Evolutionary conservation across 2,113 vertebrate species (phyloP).

Genomic region (Numida meleagris): DNA sequence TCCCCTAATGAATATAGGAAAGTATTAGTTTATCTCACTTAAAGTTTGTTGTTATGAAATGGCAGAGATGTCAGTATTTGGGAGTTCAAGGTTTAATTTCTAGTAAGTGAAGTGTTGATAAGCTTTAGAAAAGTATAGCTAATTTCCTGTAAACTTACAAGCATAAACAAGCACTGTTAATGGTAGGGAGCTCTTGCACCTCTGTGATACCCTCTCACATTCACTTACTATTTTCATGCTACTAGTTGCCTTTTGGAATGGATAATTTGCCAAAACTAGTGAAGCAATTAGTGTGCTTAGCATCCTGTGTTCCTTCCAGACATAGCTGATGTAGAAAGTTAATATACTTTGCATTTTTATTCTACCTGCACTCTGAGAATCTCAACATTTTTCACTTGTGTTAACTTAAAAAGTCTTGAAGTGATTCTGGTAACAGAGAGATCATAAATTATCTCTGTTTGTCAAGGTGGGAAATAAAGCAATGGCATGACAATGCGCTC

Average conservation of each 20-base stretch:
- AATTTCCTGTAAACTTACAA: background rate
- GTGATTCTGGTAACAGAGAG: background rate
- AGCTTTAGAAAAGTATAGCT: background rate
- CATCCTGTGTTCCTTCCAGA: background rate
- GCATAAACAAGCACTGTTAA: background rate
- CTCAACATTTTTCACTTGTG: rapidly evolving
- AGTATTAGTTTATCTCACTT: background rate
- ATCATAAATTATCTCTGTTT: background rate
- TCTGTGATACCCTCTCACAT: background rate
- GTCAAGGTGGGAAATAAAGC: background rate
- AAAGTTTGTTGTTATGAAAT: background rate
- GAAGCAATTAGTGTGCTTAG: slow-evolving; percentile 1
- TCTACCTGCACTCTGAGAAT: background rate
- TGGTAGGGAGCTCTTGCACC: background rate
- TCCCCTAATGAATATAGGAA: background rate
- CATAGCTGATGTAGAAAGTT: background rate
- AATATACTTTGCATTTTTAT: slow-evolving; percentile 23
- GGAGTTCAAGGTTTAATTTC: background rate
- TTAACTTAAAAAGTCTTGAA: background rate
- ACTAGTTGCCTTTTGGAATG: slow-evolving; percentile 17
- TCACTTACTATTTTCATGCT: background rate
- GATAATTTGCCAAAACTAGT: background rate
- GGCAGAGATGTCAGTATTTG: background rate
- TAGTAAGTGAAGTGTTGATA: background rate
- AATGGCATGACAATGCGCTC: background rate